Conservation (phyloP, 2,113 vertebrate genomes). For the Albula glossodonta region DNA sequence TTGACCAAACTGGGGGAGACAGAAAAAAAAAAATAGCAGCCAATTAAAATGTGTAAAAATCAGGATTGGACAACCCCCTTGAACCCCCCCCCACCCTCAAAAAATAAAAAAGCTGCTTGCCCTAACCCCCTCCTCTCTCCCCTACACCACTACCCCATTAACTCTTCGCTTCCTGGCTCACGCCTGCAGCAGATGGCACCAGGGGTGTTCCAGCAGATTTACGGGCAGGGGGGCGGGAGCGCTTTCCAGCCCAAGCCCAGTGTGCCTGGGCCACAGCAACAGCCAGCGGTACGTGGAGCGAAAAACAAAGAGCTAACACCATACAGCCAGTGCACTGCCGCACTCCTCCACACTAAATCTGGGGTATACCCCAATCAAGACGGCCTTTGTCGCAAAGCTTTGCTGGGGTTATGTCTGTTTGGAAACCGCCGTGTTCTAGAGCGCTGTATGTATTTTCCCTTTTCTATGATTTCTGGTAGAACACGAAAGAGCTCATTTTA, state of each 20-base stretch:
- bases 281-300: background rate
- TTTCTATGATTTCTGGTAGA: background rate
- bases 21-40: background rate
- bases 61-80: background rate
- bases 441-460: background rate
- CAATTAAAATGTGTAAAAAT: slow-evolving; percentile 20
- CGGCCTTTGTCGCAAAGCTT: background rate
- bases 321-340: background rate
- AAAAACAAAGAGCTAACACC: slow-evolving; percentile 5
- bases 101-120: background rate
- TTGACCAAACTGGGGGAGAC: background rate
- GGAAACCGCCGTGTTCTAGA: background rate
- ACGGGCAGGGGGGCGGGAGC: slow-evolving; percentile 18
- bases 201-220: slow-evolving; percentile 35
- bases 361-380: background rate
- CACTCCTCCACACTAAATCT: background rate
- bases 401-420: background rate
- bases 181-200: slow-evolving; percentile 32
- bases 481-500: background rate
- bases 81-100: background rate
- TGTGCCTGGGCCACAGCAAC: slow-evolving; percentile 7
- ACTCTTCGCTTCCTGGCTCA: slow-evolving; percentile 35
- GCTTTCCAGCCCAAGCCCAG: slow-evolving; percentile 3
- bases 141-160: slow-evolving; percentile 20
- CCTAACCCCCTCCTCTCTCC: background rate